A percentile compares a stretch with the other conserved stretches of the same genome.
These are phyloP conservation scores for Drosophila kuntzei DNA, from an alignment of 2,888 invertebrate species.

Conservation along the genomic window DNA sequence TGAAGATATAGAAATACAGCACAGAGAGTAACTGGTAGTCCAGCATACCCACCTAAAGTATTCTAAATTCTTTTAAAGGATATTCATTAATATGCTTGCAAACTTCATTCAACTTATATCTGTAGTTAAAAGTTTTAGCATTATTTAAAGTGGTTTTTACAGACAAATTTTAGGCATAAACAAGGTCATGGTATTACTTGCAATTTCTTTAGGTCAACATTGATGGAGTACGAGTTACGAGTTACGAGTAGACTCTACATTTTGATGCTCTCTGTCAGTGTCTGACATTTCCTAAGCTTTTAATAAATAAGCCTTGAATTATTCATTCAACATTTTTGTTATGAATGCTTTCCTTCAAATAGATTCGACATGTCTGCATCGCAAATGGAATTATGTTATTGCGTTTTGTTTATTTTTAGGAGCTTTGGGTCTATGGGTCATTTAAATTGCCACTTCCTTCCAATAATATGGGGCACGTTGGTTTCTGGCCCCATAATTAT, in stretches of 20 bases:
- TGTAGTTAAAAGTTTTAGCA: slow-evolving; percentile 8
- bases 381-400: slow-evolving; percentile 1
- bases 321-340: slow-evolving; percentile 8
- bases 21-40: neutral
- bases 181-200: slow-evolving; percentile 74
- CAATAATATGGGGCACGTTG: slow-evolving; percentile 11
- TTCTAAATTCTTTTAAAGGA: slow-evolving; percentile 4
- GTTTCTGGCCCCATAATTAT: slow-evolving; percentile 37
- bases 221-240: slow-evolving; percentile 29
- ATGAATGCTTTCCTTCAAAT: slow-evolving; percentile 35
- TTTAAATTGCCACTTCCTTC: slow-evolving; percentile 19
- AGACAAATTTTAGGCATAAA: slow-evolving; percentile 35
- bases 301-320: slow-evolving; percentile 37
- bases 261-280: slow-evolving; percentile 18
- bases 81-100: slow-evolving; percentile 46
- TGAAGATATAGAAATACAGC: too few species aligned
- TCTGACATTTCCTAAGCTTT: slow-evolving; percentile 32
- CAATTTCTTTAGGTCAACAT: slow-evolving; percentile 51
- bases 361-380: slow-evolving; percentile 41
- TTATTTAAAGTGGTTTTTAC: slow-evolving; percentile 38
- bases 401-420: slow-evolving; percentile 1
- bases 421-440: slow-evolving; percentile 15
- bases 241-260: neutral
- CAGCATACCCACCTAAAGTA: neutral
- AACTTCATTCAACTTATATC: neutral